Percentiles rank a stretch among this genome's conserved stretches.
These are phyloP conservation scores for Erebia ligea DNA, from an alignment of 2,888 invertebrate species.

Conservation along the genomic window DNA sequence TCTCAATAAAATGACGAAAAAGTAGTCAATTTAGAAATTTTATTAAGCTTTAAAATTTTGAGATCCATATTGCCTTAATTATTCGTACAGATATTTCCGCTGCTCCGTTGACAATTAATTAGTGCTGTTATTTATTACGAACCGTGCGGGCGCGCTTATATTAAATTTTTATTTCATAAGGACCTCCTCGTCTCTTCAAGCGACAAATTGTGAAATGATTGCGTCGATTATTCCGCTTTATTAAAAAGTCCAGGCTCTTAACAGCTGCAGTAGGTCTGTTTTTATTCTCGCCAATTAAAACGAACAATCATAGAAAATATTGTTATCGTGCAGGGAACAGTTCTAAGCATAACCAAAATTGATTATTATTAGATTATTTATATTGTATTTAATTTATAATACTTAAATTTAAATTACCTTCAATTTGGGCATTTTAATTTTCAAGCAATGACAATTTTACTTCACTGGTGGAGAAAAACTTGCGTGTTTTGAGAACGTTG, in stretches of 20 bases:
- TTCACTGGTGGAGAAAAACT: too few species aligned
- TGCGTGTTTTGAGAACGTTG: too few species aligned
- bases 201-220: constrained; percentile 28
- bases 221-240: constrained; percentile 22
- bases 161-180: constrained; percentile 31
- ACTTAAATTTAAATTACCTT: too few species aligned
- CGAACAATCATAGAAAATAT: background rate
- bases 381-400: too few species aligned
- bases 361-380: too few species aligned
- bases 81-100: constrained; percentile 26
- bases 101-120: constrained; percentile 32
- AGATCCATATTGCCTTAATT: constrained; percentile 9
- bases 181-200: constrained; percentile 18
- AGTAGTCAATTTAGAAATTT: background rate
- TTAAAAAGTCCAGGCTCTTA: constrained; percentile 21
- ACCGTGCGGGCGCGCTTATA: constrained; percentile 25
- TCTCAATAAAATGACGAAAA: too few species aligned
- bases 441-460: too few species aligned
- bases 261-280: background rate
- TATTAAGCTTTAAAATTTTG: background rate
- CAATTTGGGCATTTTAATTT: too few species aligned
- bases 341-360: too few species aligned
- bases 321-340: too few species aligned
- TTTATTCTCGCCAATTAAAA: background rate
- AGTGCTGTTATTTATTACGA: constrained; percentile 30